Evolutionary conservation across 2,888 invertebrate species (phyloP).

Genomic region (Rhamnusium bicolor): DNA sequence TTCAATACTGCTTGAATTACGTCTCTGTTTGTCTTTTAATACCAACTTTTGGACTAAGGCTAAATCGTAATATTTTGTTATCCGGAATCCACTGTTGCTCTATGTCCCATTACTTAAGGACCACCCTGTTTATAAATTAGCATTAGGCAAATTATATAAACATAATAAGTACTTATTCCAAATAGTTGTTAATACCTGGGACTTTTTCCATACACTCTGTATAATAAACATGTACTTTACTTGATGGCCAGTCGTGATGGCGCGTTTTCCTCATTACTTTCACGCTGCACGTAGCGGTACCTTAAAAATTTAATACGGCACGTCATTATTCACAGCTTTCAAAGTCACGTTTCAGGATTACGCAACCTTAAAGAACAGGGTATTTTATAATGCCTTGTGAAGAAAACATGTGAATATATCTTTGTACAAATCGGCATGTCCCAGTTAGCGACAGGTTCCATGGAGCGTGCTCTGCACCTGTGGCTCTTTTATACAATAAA

Average conservation of each 20-base stretch:
- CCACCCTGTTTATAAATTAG: too few species aligned
- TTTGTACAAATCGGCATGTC: conserved; percentile 36
- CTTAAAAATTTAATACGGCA: neutral
- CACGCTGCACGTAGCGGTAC: neutral
- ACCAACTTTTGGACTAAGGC: too few species aligned
- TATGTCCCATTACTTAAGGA: too few species aligned
- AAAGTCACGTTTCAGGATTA: neutral
- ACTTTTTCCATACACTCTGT: too few species aligned
- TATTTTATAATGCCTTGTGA: conserved; percentile 5
- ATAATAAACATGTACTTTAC: neutral
- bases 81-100: too few species aligned
- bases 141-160: too few species aligned
- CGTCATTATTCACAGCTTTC: neutral
- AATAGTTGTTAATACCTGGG: too few species aligned
- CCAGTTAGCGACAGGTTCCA: conserved; percentile 47
- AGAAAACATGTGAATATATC: conserved; percentile 43
- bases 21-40: too few species aligned
- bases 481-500: neutral
- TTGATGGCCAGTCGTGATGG: neutral
- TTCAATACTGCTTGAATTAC: too few species aligned
- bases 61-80: too few species aligned
- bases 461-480: conserved; percentile 41
- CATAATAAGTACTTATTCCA: too few species aligned
- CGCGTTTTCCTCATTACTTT: neutral
- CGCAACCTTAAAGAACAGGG: conserved; percentile 10